Base-by-base conservation (phyloP, 2,113 vertebrate genomes). In the Scomber scombrus region DNA sequence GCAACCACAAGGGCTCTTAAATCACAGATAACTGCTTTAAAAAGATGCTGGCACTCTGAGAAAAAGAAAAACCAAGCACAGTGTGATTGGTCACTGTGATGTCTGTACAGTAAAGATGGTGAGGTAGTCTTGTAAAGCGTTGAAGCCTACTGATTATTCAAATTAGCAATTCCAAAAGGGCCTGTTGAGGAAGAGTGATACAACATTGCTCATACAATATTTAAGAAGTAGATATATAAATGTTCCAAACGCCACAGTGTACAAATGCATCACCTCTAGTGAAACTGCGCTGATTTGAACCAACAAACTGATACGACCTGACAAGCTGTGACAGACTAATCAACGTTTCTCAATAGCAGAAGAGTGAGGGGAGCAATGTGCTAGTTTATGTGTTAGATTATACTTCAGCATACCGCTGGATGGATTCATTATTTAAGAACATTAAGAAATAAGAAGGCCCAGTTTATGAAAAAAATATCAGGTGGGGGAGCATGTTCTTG, bases 381-480 rank as follows among this genome's bases (percentile, higher is more conserved):
- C 34, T 40, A 40, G 34, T 40, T 40, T 9, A 40, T 40, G 12
- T 23, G 5, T 67, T 67, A 23, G 14, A 63, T 47, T 5, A 40
- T n/a, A 21, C 23, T 16, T 40, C 26, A 16, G 31, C 4, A 1
- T 21, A 29, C 50, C 40, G 16, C 3, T 26, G 4, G 19, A 10
- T 51, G 21, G 46, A 63, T 58, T 12, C 31, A 54, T 54, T 2
- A 55, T 67, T 54, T 9, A 54, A 74, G 52, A 7, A 21, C 34
- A 40, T 64, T 71, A 16, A 65, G 70, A 67, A 19, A 69, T 61
- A 52, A 43, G 43, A 62, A 75, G 23, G 54, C 26, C 3, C n/a
- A 45, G 40, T 55, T 72, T 40, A 52, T 75, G 58, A 81, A 81
- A 70, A 57, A 69, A 34, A 11, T 9, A 75, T 54, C 18, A 57